Evolutionary conservation across 2,113 vertebrate genomes (phyloP), one percentile per base, ranked within the genome.

Genomic region (Calonectris borealis): DNA sequence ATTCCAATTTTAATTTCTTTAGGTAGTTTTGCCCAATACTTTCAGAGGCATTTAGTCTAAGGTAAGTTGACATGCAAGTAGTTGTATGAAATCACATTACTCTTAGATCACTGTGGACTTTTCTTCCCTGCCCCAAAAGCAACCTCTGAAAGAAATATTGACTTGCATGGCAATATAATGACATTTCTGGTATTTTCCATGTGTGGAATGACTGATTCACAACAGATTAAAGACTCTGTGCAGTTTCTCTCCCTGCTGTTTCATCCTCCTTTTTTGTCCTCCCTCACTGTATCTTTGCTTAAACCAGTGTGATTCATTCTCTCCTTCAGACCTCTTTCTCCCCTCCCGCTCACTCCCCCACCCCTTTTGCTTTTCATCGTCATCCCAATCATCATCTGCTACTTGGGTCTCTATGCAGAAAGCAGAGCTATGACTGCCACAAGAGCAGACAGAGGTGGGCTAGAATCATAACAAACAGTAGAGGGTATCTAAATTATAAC

Each of bases 51-150:
- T 65, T 71, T 69, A 54, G 7, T 22, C 26, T 31, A 38, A 84
- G 12, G 7, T 21, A 34, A 87, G 8, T 4, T 36, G 44, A 42
- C 34, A 42, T 9, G 34, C 21, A 24, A 65, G 34, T 2, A 26
- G 7, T 2, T 46, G 15, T 17, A 42, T 24, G 48, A 71, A 78
- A 55, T 55, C 55, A 32, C 44, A 46, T 46, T 65, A 42, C 11
- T 57, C 16, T 65, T 4, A 10, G 55, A 13, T 27, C 32, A 9
- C 18, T 5, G 46, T 36, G 38, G 19, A 27, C 15, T 27, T 40
- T 12, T 51, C 27, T 31, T 7, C 5, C 29, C 4, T 20, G 3
- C 7, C 29, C 10, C 19, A 1, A 6, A 24, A 51, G 19, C 9
- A 29, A 7, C 16, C 17, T 16, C 54, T 34, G 19, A 5, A 48